Percentiles rank a stretch among this genome's conserved stretches.
phyloP scores from a whole-genome alignment of 1,140 invertebrate genomes.

The Plectrocnemia conspersa region DNA sequence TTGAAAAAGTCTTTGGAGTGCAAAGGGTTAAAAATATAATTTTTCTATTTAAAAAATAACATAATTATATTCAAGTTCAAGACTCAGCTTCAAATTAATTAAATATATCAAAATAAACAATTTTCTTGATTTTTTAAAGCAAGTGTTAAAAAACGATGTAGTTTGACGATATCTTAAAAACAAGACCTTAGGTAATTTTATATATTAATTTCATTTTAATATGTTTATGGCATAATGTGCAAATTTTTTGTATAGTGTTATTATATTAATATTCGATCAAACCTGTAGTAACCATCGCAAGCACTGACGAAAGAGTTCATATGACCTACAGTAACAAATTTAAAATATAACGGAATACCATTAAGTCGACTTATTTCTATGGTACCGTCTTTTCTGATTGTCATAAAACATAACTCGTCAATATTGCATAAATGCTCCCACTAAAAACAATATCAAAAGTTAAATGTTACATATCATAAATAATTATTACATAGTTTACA shows the following conservation, averaged over 20 bases:
- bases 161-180: slow-evolving; percentile 1
- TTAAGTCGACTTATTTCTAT: slow-evolving; percentile 72
- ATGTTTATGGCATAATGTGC: too few species aligned
- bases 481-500: neutral
- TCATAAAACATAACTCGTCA: slow-evolving; percentile 76
- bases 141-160: neutral
- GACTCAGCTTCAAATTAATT: too few species aligned
- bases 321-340: slow-evolving; percentile 56
- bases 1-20: too few species aligned
- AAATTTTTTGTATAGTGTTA: neutral
- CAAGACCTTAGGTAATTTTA: too few species aligned
- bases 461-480: neutral
- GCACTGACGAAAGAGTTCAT: slow-evolving; percentile 78
- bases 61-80: too few species aligned
- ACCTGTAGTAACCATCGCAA: slow-evolving; percentile 81
- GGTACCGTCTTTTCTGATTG: slow-evolving; percentile 64
- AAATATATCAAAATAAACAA: too few species aligned
- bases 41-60: too few species aligned
- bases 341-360: slow-evolving; percentile 72
- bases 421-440: slow-evolving; percentile 74
- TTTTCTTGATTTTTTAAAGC: neutral
- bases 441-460: slow-evolving; percentile 43
- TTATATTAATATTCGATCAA: slow-evolving; percentile 3
- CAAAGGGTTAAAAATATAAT: too few species aligned
- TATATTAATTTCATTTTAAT: too few species aligned